These are phyloP conservation scores for Myopa testacea DNA, from an alignment of 2,888 invertebrate genomes.

Conservation along the genomic window DNA sequence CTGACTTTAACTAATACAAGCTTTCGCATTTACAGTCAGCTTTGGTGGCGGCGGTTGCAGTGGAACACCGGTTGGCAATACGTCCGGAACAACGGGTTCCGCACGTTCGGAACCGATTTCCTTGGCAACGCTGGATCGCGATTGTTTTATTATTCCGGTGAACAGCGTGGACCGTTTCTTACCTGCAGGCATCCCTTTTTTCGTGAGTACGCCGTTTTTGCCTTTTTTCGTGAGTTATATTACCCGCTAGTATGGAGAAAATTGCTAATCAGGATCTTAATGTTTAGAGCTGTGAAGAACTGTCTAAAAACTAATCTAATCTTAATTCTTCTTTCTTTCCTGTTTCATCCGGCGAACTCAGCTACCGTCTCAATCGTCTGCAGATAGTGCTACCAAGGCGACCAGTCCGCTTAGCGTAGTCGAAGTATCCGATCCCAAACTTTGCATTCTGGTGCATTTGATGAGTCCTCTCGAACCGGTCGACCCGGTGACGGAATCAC, in stretches of 20 bases:
- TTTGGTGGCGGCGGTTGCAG: conserved; percentile 56
- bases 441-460: conserved; percentile 87
- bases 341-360: conserved; percentile 52
- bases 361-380: conserved; percentile 74
- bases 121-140: conserved; percentile 84
- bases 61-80: conserved; percentile 29
- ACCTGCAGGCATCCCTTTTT: conserved; percentile 89
- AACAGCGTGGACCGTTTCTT: conserved; percentile 89
- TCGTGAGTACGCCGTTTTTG: neutral
- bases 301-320: neutral
- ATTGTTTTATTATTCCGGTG: conserved; percentile 94
- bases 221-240: conserved; percentile 71
- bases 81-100: conserved; percentile 50
- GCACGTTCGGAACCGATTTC: conserved; percentile 77
- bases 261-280: too few relatives aligned
- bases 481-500: conserved; percentile 87
- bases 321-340: neutral
- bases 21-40: conserved; percentile 59
- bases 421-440: conserved; percentile 89
- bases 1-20: conserved; percentile 6
- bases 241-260: neutral
- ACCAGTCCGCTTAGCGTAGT: conserved; percentile 77
- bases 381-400: conserved; percentile 68
- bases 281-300: neutral
- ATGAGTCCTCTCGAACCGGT: conserved; percentile 90